These are phyloP conservation scores for Pteronotus mesoamericanus DNA, from an alignment of 2,797 vertebrate species.

Conservation along the genomic window DNA sequence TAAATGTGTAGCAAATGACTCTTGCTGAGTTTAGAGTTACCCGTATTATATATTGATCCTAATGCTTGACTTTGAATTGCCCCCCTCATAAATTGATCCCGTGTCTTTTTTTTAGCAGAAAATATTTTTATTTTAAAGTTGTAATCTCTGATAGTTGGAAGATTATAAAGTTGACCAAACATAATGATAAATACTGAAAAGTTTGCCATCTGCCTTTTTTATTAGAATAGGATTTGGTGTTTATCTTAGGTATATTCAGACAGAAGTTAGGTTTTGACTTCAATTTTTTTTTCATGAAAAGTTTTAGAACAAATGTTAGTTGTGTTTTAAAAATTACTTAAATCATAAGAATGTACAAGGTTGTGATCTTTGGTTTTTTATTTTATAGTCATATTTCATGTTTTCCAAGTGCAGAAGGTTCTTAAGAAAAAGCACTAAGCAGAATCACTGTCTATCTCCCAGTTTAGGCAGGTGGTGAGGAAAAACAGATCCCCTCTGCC, in stretches of 20 bases:
- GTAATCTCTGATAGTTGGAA: background rate
- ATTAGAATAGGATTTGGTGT: background rate
- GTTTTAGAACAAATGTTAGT: background rate
- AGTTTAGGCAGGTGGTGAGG: background rate
- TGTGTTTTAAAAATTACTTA: background rate
- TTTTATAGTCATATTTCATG: background rate
- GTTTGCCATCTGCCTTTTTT: background rate
- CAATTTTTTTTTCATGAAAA: background rate
- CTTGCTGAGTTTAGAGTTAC: background rate
- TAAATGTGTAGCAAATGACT: background rate
- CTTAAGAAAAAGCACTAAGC: background rate
- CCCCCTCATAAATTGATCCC: background rate
- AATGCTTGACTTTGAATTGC: background rate
- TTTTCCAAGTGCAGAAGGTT: background rate
- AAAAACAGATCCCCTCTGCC: background rate
- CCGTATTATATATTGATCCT: background rate
- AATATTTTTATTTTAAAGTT: background rate
- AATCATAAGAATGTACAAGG: background rate
- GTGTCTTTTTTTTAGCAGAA: background rate
- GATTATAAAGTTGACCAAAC: background rate
- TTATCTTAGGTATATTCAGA: background rate
- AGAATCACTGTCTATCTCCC: background rate
- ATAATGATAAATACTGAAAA: background rate
- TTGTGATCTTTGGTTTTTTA: background rate
- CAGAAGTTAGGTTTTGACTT: background rate